Base-by-base conservation (phyloP, 2,888 invertebrate species). In the Cosmorhoe ocellata region DNA sequence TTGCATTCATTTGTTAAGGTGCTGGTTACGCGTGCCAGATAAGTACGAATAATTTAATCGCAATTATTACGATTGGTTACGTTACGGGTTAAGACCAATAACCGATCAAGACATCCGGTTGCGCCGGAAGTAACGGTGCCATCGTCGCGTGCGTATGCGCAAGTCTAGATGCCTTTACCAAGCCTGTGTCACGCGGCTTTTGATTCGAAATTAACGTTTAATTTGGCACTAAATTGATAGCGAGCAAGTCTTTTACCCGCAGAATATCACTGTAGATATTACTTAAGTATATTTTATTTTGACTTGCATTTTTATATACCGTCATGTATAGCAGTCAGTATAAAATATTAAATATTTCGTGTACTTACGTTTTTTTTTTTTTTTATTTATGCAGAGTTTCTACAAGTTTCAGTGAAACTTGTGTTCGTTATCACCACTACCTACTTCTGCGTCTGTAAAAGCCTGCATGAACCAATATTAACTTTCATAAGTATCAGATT, bases 121-220 rank as follows among this genome's bases (percentile, higher is more conserved):
- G 67, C 69, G 67, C 51, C 79, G 85, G 84, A 84, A 81, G 77
- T 83, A 79, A 84, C 81, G 76, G 83, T 71, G 70, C 55, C 47
- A 60, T 49, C 60, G 72, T 67, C 77, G 77, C 78, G 77, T 79
- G 80, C 80, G 66, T 70, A 59, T 40, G 40, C 80, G 66, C 70
- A 59, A 37, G 40, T 39, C 43, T 47, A 40, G 43, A 40, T 31
- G 12, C 14, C 26, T 39, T 12, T 2, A 4, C 18, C 18, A 28
- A 1, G 45, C 27, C 10, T 32, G 27, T 37, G 44, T 36, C 43
- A 37, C 31, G 32, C 12, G 9, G 7, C 11, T n/a, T 10, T 33
- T n/a, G 13, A 22, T n/a, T 10, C n/a, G n/a, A n/a, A n/a, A n/a
- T n/a, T n/a, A n/a, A n/a, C n/a, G n/a, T n/a, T n/a, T n/a, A n/a